Conservation (phyloP, 2,888 invertebrate species). For the Sacculina carcini region DNA sequence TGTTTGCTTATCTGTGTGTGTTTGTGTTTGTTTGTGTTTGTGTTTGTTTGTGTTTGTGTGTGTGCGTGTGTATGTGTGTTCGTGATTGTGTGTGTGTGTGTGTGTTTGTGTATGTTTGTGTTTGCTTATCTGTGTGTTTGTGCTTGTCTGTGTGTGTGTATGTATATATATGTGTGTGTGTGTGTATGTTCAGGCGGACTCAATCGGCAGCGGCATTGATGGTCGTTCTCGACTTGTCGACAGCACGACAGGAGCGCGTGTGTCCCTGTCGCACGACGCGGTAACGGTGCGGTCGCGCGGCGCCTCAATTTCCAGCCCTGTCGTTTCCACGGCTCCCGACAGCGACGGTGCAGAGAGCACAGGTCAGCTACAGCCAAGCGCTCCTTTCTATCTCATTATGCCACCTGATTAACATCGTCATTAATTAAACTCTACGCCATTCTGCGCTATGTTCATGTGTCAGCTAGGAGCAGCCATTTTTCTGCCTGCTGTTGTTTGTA, state of each 20-base stretch:
- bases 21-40: slow-evolving; percentile 3
- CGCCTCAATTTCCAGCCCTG: no score
- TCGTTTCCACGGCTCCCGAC: no score
- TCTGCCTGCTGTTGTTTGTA: no score
- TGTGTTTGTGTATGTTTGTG: background rate
- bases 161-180: background rate
- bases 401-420: no score
- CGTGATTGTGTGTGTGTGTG: background rate
- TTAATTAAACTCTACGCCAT: no score
- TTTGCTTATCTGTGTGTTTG: background rate
- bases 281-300: background rate
- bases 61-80: background rate
- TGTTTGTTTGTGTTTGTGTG: background rate
- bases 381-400: no score
- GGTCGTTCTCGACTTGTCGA: background rate
- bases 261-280: background rate
- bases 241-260: background rate
- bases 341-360: no score
- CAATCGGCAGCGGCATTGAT: background rate
- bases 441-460: no score
- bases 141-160: background rate
- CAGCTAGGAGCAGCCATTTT: no score
- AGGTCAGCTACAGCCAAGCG: no score
- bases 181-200: background rate
- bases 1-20: background rate